These are phyloP conservation scores for Gadus chalcogrammus DNA, from an alignment of 2,113 vertebrate species.

Conservation along the genomic window DNA sequence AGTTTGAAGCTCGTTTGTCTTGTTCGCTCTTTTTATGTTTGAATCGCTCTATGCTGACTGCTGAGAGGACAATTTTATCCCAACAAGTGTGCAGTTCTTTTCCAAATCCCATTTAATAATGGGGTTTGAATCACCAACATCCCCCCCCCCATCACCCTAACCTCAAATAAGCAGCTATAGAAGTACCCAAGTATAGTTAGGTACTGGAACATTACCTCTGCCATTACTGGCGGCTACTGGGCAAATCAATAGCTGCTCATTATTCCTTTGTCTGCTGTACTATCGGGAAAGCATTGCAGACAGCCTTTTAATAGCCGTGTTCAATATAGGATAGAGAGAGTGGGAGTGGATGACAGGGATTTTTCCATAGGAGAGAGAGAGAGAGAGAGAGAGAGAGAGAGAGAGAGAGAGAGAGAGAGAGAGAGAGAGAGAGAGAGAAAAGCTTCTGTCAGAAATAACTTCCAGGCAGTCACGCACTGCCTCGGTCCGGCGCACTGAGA, in stretches of 20 bases:
- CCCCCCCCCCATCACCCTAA: neutral
- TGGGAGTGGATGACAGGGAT: neutral
- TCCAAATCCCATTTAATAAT: too few species aligned
- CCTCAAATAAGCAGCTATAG: neutral
- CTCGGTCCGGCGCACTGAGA: too few species aligned
- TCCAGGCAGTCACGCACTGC: too few species aligned
- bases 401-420: conserved; percentile 17
- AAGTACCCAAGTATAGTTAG: neutral
- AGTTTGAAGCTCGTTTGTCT: too few species aligned
- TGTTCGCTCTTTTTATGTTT: too few species aligned
- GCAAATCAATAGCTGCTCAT: conserved; percentile 57
- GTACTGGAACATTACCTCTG: neutral
- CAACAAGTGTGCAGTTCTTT: too few species aligned
- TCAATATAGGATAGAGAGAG: conserved; percentile 27
- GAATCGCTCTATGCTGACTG: too few species aligned
- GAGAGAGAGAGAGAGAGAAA: neutral
- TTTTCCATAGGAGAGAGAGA: conserved; percentile 17
- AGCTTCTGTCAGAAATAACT: conserved; percentile 25
- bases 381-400: too few species aligned
- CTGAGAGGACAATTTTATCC: too few species aligned
- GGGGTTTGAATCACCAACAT: too few species aligned
- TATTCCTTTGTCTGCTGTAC: conserved; percentile 38
- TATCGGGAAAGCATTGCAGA: conserved; percentile 24
- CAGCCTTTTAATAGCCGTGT: conserved; percentile 21
- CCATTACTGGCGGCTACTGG: conserved; percentile 9